Base-by-base conservation (phyloP, 2,888 invertebrate genomes). In the Hoplodrina blanda region DNA sequence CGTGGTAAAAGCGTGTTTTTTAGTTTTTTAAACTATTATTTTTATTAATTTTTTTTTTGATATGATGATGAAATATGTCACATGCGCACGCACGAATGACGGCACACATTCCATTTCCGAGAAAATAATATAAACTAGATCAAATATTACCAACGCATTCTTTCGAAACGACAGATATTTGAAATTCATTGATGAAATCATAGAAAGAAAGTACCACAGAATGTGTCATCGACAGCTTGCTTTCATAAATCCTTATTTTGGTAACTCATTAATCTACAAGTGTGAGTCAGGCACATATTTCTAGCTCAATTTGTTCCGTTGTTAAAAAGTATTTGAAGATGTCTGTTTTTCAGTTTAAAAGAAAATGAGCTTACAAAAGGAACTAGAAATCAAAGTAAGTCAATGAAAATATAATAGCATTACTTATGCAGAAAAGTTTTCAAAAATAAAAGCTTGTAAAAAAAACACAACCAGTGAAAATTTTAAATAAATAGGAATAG, bases 101-200 rank as follows among this genome's bases (percentile, higher is more conserved):
- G 68, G 69, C 62, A 52, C n/a, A 59, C 73, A 78, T 77, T 78
- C 74, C 46, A 54, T 73, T 77, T 69, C 78, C 41, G 8, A 73
- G 69, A 69, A 73, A 59, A 73, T 46, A n/a, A 57, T 46, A 46
- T 15, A 73, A 77, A 69, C 73, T 78, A 78, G 78, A 69, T 77
- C 19, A 56, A n/a, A 77, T 59, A 68, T 57, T 63, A 55, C 25
- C 25, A 25, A 25, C 52, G 69, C 54, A 52, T 52, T 41, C 55
- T 77, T 64, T 73, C 37, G 37, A 64, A 69, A 77, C 50, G 11
- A 17, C 49, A 13, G 17, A 46, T 2, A 56, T 64, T 60, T 50
- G n/a, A 53, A 41, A 64, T 65, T 55, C 13, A 59, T 62, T 73
- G 54, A 73, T 63, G 44, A 57, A 60, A 78, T 73, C 69, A 50